These are phyloP conservation scores for Rhopalosiphum nymphaeae DNA, from an alignment of 2,888 invertebrate species.

Conservation along the genomic window DNA sequence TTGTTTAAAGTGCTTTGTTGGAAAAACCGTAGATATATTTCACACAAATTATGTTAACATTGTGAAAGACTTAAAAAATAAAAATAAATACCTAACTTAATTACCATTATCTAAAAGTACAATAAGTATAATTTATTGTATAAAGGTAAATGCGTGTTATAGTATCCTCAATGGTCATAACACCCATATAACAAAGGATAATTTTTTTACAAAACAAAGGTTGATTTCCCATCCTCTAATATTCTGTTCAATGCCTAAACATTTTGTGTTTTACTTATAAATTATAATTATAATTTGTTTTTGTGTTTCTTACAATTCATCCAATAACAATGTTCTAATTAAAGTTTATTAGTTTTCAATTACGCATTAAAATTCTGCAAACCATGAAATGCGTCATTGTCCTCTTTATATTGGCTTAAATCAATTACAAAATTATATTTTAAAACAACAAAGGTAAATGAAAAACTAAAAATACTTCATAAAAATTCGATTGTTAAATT, in stretches of 20 bases:
- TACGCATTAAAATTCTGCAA: neutral
- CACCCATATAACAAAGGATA: neutral
- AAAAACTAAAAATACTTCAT: neutral
- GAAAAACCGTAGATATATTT: neutral
- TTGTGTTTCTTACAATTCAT: neutral
- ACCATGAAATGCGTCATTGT: neutral
- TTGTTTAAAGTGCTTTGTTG: neutral
- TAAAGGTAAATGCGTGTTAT: neutral
- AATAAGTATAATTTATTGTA: neutral
- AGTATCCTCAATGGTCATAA: neutral
- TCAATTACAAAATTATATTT: neutral
- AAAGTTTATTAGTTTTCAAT: neutral
- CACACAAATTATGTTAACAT: neutral
- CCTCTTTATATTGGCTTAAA: neutral
- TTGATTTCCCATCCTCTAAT: neutral
- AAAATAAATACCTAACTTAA: neutral
- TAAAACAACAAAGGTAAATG: neutral
- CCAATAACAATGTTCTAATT: neutral
- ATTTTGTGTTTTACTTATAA: neutral
- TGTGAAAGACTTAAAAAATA: neutral
- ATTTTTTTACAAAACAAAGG: neutral
- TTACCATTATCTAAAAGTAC: neutral
- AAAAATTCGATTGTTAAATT: neutral
- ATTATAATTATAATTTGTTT: neutral
- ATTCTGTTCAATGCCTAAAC: neutral